Base-by-base conservation (phyloP, 30 jellyfish, hydroid and myxozoan species). In the Aurelia sp. region DNA sequence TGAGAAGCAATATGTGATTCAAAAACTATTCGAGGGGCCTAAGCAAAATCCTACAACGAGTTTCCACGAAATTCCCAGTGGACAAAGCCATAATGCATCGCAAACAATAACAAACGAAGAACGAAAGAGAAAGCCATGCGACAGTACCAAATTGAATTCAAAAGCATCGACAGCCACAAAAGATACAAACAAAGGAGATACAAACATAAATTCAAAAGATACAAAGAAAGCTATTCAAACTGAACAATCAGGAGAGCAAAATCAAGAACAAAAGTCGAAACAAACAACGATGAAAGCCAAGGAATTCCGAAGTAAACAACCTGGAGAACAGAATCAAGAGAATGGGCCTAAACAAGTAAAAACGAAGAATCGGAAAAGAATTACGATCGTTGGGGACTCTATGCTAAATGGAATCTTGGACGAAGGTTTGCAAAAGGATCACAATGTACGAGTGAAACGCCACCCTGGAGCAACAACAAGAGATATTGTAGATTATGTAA, bases 41-140 rank as follows among this genome's bases (percentile, higher is more conserved):
- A n/a, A 67, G 58, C 57, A 67, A 20, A 67, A 24, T 8, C 58
- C 38, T 9, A 5, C 15, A 67, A 67, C 58, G 1, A 66, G 7
- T 52, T 21, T 66, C 77, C 77, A 66, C 12, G 77, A 66, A 66
- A 66, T 66, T 52, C 77, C 77, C 12, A 13, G 77, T 0, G 77
- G n/a, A 66, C 77, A 66, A 13, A 66, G 12, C 57, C 17, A 67
- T 30, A 7, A 24, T 67, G 24, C 57, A 67, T 21, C 77, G 21
- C 78, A 67, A 20, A 24, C 78, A n/a, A 27, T 18, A 3, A 4
- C 78, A 21, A 20, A 21, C 18, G 78, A 66, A 66, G 78, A 67
- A 27, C 58, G 27, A 24, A 67, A 67, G 58, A 67, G 58, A 21
- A 67, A 67, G 78, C 58, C n/a, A 10, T 7, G 9, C 50, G 9